Evolutionary conservation across 1,140 invertebrate species (phyloP).

Genomic region (Sminthurides bifidus): DNA sequence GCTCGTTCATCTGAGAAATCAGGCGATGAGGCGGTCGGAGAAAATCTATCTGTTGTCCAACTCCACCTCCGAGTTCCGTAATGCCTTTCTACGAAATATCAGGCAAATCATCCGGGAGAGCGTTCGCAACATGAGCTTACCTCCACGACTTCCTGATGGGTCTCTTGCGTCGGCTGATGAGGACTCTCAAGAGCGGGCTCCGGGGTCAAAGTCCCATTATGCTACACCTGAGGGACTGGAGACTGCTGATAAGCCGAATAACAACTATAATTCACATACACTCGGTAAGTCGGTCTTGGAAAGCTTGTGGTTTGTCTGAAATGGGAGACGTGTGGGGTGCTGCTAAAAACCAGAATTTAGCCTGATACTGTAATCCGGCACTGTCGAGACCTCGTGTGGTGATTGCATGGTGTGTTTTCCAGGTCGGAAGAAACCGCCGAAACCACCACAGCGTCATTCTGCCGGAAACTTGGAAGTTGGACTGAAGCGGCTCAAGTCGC

Average conservation of each 20-base stretch:
- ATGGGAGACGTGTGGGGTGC: no score
- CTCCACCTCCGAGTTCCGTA: slow-evolving; percentile 86
- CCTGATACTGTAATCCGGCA: no score
- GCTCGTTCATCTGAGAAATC: slow-evolving; percentile 83
- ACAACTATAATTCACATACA: no score
- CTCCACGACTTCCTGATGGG: slow-evolving; percentile 39
- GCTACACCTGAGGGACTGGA: slow-evolving; percentile 29
- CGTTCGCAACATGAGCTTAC: slow-evolving; percentile 87
- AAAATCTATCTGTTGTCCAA: slow-evolving; percentile 95
- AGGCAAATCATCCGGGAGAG: slow-evolving; percentile 91
- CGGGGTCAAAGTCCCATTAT: slow-evolving; percentile 18
- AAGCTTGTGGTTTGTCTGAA: no score
- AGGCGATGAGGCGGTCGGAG: slow-evolving; percentile 82
- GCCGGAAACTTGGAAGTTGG: slow-evolving; percentile 60
- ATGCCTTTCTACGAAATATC: slow-evolving; percentile 91
- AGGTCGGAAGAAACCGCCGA: slow-evolving; percentile 46
- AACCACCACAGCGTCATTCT: slow-evolving; percentile 70
- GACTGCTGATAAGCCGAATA: slow-evolving; percentile 17
- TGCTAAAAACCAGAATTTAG: no score
- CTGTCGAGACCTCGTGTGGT: no score
- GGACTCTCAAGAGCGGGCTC: neutral
- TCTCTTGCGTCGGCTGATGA: slow-evolving; percentile 13
- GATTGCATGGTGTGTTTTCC: slow-evolving; percentile 20
- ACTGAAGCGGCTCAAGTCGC: slow-evolving; percentile 37
- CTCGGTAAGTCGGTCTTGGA: no score